Conservation (phyloP, 1,140 invertebrate species). For the Parapsyche elsis region DNA sequence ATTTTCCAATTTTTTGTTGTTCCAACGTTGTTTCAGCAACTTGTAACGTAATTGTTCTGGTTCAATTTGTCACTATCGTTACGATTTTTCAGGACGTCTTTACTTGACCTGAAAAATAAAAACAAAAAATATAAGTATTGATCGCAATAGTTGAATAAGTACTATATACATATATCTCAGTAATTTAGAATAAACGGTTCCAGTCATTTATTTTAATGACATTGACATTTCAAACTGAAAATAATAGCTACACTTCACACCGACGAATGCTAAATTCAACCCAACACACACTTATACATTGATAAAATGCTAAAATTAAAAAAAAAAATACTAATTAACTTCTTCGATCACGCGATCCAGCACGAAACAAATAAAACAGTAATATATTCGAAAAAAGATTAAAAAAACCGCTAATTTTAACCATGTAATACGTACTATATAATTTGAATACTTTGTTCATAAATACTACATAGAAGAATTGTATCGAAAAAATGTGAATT, state of each 20-base stretch:
- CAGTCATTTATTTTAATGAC: not conserved
- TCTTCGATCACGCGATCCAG: not conserved
- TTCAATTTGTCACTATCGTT: not conserved
- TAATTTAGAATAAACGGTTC: no score
- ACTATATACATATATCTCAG: no score
- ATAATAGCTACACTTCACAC: not conserved
- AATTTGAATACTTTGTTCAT: no score
- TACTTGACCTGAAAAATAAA: slow-evolving; percentile 44
- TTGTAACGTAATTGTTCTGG: not conserved
- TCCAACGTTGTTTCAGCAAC: not conserved
- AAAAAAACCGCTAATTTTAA: no score
- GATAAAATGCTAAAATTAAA: not conserved
- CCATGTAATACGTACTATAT: no score
- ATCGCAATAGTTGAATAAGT: no score
- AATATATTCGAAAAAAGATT: no score
- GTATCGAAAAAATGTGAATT: no score
- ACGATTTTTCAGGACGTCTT: slow-evolving; percentile 39
- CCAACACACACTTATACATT: not conserved
- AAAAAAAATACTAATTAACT: not conserved
- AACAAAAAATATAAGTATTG: not conserved
- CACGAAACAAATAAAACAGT: not conserved
- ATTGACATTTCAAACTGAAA: not conserved
- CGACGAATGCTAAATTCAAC: not conserved
- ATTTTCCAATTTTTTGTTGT: not conserved
- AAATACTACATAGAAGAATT: no score